A percentile compares a stretch with the other conserved stretches of the same genome.
Conservation (phyloP, 2,888 invertebrate genomes). For the Tetropium fuscum region DNA sequence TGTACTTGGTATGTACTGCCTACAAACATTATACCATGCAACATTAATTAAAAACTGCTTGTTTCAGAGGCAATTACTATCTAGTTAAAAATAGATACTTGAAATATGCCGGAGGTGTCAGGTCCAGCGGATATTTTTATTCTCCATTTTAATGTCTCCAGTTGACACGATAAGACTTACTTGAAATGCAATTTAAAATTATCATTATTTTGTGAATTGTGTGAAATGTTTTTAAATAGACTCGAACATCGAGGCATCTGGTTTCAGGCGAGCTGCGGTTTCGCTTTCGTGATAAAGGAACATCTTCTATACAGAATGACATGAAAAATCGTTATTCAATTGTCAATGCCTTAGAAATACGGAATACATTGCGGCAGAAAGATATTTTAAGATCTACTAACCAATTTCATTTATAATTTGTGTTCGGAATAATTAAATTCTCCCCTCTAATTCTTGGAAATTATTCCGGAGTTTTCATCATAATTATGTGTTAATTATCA, state of each 20-base stretch:
- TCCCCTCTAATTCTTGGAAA: conserved; percentile 29
- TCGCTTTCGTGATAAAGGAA: conserved; percentile 50
- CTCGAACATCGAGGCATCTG: conserved; percentile 46
- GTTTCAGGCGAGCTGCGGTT: conserved; percentile 36
- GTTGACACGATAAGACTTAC: conserved; percentile 27
- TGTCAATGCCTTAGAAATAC: conserved; percentile 40
- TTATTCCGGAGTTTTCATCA: conserved; percentile 24
- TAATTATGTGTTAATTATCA: conserved; percentile 21
- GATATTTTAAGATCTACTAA: conserved; percentile 34
- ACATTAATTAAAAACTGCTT: conserved; percentile 5
- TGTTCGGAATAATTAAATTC: conserved; percentile 39
- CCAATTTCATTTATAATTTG: conserved; percentile 34
- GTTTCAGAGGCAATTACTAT: background rate
- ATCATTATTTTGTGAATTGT: conserved; percentile 44
- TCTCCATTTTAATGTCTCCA: no score
- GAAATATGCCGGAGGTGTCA: conserved; percentile 7
- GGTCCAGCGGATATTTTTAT: background rate
- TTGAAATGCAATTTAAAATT: conserved; percentile 41
- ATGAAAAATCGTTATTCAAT: conserved; percentile 53
- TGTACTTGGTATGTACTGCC: no score
- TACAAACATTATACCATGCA: background rate
- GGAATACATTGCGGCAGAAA: conserved; percentile 39
- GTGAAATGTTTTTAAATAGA: conserved; percentile 51
- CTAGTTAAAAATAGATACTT: conserved; percentile 10
- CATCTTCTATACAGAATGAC: conserved; percentile 48